A percentile compares a stretch with the other conserved stretches of the same genome.
Conservation (phyloP, 2,797 vertebrate genomes). For the Urocyon cinereoargenteus region DNA sequence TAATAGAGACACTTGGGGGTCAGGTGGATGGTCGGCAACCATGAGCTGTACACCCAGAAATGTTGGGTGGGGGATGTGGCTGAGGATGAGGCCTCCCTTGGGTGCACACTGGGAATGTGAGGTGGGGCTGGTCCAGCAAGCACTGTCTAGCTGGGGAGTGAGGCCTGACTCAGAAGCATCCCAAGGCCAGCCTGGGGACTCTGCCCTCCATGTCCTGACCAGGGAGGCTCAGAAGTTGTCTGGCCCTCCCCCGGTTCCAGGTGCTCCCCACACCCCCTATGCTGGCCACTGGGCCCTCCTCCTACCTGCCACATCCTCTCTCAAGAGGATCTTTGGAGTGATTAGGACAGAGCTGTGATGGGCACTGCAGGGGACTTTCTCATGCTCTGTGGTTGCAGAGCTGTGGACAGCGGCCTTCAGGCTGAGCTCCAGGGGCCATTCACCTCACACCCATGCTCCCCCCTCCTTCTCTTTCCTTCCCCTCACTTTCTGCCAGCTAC, state of each 20-base stretch:
- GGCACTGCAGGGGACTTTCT: neutral
- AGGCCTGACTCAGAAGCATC: neutral
- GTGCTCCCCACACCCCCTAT: neutral
- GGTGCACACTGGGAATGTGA: neutral
- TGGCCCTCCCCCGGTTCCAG: neutral
- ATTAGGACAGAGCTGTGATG: neutral
- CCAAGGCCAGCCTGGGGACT: neutral
- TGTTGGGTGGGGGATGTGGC: neutral
- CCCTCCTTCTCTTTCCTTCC: neutral
- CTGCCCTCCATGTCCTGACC: neutral
- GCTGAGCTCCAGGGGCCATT: neutral
- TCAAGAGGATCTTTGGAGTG: neutral
- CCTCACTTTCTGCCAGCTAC: neutral
- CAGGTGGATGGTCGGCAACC: neutral
- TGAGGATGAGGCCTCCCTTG: rapidly evolving
- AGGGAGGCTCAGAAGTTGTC: neutral
- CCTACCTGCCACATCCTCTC: neutral
- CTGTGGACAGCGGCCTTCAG: neutral
- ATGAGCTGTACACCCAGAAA: neutral
- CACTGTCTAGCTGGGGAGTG: neutral
- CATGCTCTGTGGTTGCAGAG: no score
- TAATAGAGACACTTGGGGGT: neutral
- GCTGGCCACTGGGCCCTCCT: neutral
- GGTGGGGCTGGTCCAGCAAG: neutral
- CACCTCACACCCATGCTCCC: rapidly evolving